These are phyloP conservation scores for Euzophera pinguis DNA, from an alignment of 2,888 invertebrate genomes.

Conservation along the genomic window DNA sequence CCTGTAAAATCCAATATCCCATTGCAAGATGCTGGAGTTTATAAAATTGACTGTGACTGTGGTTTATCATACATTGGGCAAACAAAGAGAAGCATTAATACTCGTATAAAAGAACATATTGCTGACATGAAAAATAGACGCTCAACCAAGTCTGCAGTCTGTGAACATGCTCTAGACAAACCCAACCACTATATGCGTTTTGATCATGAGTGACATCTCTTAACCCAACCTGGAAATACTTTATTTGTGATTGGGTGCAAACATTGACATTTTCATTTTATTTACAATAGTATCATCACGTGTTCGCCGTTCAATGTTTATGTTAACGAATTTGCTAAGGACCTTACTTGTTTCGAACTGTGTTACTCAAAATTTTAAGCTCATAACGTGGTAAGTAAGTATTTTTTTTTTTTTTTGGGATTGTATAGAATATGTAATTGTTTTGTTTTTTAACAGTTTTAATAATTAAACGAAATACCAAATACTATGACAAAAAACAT, in stretches of 20 bases:
- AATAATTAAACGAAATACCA: background rate
- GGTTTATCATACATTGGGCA: too few species aligned
- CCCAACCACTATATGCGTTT: too few species aligned
- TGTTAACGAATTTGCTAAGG: background rate
- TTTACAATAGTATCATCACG: background rate
- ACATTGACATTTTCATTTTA: background rate
- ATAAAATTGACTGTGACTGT: too few species aligned
- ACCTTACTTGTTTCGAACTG: background rate
- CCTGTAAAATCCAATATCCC: too few species aligned
- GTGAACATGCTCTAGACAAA: too few species aligned
- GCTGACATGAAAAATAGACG: too few species aligned
- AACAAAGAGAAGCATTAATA: too few species aligned
- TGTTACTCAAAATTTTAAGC: background rate
- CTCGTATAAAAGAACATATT: too few species aligned
- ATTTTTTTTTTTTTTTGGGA: background rate
- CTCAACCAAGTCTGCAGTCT: too few species aligned
- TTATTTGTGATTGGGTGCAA: background rate
- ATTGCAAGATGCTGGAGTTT: too few species aligned
- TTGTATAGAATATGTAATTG: background rate
- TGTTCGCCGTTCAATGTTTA: background rate
- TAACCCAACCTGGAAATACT: background rate
- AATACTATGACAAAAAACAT: background rate
- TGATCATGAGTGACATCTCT: background rate
- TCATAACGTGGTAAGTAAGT: background rate
- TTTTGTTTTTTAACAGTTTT: background rate